These are phyloP conservation scores for Microcebus lehilahytsara DNA, from an alignment of 2,113 vertebrate genomes.

Conservation along the genomic window DNA sequence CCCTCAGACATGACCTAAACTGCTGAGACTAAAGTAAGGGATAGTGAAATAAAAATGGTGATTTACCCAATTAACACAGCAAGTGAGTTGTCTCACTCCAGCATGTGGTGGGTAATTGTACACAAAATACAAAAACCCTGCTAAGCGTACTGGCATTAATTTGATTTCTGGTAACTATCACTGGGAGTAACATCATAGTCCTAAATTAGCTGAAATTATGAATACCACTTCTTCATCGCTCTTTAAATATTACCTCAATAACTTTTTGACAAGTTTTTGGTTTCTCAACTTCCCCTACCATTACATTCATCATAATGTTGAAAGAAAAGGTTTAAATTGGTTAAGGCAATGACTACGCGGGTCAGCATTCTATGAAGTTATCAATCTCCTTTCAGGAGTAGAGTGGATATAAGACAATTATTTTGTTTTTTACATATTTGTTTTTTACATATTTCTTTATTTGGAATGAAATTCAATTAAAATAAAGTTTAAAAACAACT, in stretches of 20 bases:
- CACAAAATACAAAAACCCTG: conserved; percentile 47
- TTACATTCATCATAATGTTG: neutral
- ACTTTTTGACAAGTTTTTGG: neutral
- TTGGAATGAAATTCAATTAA: neutral
- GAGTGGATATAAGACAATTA: neutral
- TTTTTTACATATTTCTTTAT: neutral
- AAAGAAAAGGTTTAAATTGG: neutral
- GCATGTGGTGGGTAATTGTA: conserved; percentile 59
- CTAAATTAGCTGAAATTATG: conserved; percentile 34
- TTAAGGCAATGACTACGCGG: neutral
- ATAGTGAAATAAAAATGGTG: conserved; percentile 57
- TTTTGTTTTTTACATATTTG: neutral
- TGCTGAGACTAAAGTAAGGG: conserved; percentile 52
- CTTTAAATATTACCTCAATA: neutral
- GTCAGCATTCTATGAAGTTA: neutral
- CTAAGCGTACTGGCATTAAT: conserved; percentile 43
- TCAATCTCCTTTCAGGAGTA: neutral
- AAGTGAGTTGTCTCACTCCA: conserved; percentile 51
- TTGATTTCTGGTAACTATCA: conserved; percentile 49
- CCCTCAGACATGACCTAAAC: conserved; percentile 51
- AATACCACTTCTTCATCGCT: neutral
- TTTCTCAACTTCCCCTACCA: neutral
- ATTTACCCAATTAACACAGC: conserved; percentile 71
- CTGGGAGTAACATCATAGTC: neutral
- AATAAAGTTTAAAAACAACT: neutral